Conservation (phyloP, 2,888 invertebrate species). For the Andrena fulva region DNA sequence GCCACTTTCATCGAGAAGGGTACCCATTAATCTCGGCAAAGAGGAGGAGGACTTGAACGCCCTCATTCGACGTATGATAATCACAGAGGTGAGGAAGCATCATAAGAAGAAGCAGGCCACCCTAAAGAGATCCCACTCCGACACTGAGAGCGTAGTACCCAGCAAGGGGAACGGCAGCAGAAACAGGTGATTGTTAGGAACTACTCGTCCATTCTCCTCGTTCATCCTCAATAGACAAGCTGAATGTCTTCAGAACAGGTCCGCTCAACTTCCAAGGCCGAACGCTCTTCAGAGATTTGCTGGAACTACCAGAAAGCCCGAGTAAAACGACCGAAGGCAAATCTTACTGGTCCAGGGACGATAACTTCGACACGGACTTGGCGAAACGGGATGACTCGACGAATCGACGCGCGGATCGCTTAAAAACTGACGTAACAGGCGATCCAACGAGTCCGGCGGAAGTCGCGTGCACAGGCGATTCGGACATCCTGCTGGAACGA, state of each 20-base stretch:
- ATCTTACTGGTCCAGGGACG: background rate
- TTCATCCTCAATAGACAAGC: background rate
- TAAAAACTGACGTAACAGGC: background rate
- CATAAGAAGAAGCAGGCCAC: slow-evolving; percentile 37
- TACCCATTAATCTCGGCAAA: background rate
- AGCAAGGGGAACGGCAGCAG: slow-evolving; percentile 1
- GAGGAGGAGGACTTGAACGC: slow-evolving; percentile 50
- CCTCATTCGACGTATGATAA: slow-evolving; percentile 58
- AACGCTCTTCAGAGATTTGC: slow-evolving; percentile 30
- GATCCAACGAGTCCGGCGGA: background rate
- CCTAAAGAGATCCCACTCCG: slow-evolving; percentile 55
- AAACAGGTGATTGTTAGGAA: slow-evolving; percentile 32
- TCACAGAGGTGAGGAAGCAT: slow-evolving; percentile 53
- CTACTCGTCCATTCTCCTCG: background rate
- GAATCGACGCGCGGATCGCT: background rate
- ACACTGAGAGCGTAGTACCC: slow-evolving; percentile 36
- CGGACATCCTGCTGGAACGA: slow-evolving; percentile 36
- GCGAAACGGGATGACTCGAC: background rate
- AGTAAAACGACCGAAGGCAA: background rate
- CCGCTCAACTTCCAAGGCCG: slow-evolving; percentile 33
- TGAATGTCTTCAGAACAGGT: slow-evolving; percentile 50
- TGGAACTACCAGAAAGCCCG: slow-evolving; percentile 10
- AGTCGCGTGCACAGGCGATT: background rate
- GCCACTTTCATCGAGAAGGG: slow-evolving; percentile 13
- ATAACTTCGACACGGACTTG: background rate